phyloP scores from a whole-genome alignment of 2,113 vertebrate genomes.

The Osmerus mordax region DNA sequence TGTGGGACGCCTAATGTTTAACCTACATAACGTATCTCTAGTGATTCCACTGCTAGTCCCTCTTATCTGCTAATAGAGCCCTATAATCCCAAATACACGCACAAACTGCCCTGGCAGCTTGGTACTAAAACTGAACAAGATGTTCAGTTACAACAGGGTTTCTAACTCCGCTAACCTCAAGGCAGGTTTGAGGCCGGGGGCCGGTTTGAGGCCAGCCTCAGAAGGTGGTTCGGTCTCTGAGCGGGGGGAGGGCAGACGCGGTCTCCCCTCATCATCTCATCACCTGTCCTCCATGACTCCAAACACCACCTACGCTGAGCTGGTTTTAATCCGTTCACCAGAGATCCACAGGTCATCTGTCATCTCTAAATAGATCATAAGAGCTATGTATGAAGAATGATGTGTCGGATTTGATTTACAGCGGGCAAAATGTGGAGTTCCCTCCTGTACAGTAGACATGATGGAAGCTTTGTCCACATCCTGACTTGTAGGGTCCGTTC shows the following conservation, averaged over 20 bases:
- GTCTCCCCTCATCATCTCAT: background rate
- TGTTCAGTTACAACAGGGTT: background rate
- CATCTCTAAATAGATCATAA: background rate
- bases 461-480: slow-evolving; percentile 43
- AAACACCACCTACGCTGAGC: background rate
- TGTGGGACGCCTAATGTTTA: slow-evolving; percentile 46
- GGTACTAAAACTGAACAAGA: slow-evolving; percentile 49
- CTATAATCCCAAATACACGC: slow-evolving; percentile 58
- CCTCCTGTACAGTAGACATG: too few species aligned
- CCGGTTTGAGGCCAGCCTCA: too few species aligned
- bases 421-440: too few species aligned
- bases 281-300: background rate
- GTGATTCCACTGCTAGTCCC: slow-evolving; percentile 50
- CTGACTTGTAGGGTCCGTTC: slow-evolving; percentile 18
- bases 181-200: too few species aligned
- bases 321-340: background rate
- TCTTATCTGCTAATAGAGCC: slow-evolving; percentile 65
- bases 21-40: slow-evolving; percentile 54
- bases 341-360: background rate
- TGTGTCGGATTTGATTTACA: too few species aligned
- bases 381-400: background rate
- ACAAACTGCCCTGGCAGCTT: slow-evolving; percentile 27
- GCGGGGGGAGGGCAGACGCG: background rate
- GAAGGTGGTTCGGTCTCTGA: background rate
- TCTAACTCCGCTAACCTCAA: slow-evolving; percentile 9